Base-by-base conservation (phyloP, 2,888 invertebrate genomes). In the Drosophila nr. medialis region DNA sequence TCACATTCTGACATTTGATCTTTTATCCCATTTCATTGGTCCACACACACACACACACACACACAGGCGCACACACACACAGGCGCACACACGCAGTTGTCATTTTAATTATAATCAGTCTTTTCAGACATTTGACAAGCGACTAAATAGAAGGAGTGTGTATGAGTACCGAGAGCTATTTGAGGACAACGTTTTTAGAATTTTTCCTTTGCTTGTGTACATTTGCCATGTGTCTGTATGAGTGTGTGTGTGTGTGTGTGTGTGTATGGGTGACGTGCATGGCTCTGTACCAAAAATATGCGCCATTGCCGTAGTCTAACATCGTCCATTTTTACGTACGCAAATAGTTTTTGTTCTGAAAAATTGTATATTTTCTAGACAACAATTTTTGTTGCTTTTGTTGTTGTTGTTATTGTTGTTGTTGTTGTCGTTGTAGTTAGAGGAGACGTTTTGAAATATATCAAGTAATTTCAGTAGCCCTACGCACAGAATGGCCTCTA, bases 281-380 rank as follows among this genome's bases (percentile, higher is more conserved):
- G 79, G 82, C 80, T 82, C 80, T 76, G 80, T 69, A 76, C 80
- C 76, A 82, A 82, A 83, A 81, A 81, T 80, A 81, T 81, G 83
- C 76, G 65, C 80, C 83, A 81, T 73, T 82, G 75, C 80, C 72
- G 80, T 81, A 74, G 81, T 80, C 77, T 81, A 79, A 81, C 77
- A 81, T 78, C 78, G 70, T 79, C 83, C 83, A 81, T 82, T 81
- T 78, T 80, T 71, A 77, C 68, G 83, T 81, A 81, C 81, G 81
- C 83, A 81, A 81, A 81, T 81, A 81, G 81, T 83, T 81, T 81
- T 81, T 81, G 83, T 81, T 81, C 81, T 75, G 68, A 77, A 80
- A 78, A 80, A 82, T 80, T 80, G 80, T 80, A 79, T 82, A 81
- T 81, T 83, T 77, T 80, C 70, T 77, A 77, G 54, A 72, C 69